A percentile compares a stretch with the other conserved stretches of the same genome.
Conservation (phyloP, 2,113 vertebrate species). For the Salvelinus sp. region DNA sequence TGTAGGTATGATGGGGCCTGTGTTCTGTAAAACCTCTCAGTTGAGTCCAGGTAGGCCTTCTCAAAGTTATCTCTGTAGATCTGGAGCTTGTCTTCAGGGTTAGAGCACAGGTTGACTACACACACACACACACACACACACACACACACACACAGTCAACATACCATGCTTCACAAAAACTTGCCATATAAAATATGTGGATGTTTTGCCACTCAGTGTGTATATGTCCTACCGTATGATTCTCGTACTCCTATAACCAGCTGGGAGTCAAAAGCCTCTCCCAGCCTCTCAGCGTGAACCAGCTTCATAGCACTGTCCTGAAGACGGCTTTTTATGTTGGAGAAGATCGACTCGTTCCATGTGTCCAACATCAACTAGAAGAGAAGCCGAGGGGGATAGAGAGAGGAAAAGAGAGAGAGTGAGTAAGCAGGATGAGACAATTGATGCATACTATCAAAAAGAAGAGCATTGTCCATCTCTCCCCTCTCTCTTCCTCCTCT, state of each 20-base stretch:
- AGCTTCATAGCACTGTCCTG: constrained; percentile 99
- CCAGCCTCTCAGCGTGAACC: constrained; percentile 93
- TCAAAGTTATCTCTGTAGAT: constrained; percentile 99
- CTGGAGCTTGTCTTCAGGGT: constrained; percentile 98
- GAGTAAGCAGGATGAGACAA: not conserved
- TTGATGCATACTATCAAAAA: not conserved
- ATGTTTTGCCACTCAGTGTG: not conserved
- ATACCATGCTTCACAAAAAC: not conserved
- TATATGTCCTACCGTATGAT: constrained; percentile 86
- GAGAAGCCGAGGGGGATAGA: not conserved
- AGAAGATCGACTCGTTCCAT: constrained; percentile 99
- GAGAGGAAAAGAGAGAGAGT: not conserved
- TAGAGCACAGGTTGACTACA: constrained; percentile 96
- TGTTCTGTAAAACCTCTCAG: constrained; percentile 98
- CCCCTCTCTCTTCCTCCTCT: constrained; percentile 51
- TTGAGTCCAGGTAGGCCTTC: constrained; percentile 98
- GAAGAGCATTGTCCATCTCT: not conserved
- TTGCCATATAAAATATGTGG: not conserved
- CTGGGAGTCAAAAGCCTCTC: constrained; percentile 98
- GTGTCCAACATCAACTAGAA: constrained; percentile 96
- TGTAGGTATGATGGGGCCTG: constrained; percentile 97
- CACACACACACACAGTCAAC: not conserved
- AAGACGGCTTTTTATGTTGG: constrained; percentile 96
- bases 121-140: too few species aligned
- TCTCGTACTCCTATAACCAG: constrained; percentile 97